phyloP scores from a whole-genome alignment of 2,888 invertebrate species.

The Creontiades dilutus region DNA sequence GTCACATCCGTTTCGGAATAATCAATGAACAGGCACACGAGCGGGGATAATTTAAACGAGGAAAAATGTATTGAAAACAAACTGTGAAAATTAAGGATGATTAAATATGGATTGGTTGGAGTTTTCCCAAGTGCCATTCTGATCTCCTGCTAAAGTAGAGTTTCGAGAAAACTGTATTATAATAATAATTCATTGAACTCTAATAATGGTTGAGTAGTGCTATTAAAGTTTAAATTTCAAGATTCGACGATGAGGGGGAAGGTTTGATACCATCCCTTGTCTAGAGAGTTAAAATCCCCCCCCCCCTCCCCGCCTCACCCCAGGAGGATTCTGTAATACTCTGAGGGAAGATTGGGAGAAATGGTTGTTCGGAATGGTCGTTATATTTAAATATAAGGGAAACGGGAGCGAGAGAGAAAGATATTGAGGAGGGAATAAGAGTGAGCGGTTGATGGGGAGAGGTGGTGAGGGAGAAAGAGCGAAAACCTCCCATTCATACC shows the following conservation, averaged over 20 bases:
- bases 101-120: too few relatives aligned
- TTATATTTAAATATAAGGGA: slow-evolving; percentile 47
- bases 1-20: too few relatives aligned
- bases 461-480: neutral
- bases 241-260: neutral
- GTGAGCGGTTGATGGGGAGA: too few relatives aligned
- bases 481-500: neutral
- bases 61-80: too few relatives aligned
- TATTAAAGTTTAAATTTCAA: neutral
- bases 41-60: too few relatives aligned
- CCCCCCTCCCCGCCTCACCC: neutral
- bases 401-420: neutral
- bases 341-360: slow-evolving; percentile 35
- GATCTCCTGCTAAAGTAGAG: too few relatives aligned
- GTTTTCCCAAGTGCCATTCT: too few relatives aligned
- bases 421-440: too few relatives aligned
- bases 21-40: too few relatives aligned
- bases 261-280: neutral
- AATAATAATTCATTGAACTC: neutral
- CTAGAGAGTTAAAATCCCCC: neutral
- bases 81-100: too few relatives aligned
- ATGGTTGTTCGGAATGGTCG: slow-evolving; percentile 47
- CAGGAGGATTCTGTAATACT: neutral
- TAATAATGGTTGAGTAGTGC: neutral
- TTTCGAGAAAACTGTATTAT: too few relatives aligned